Evolutionary conservation across 2,797 vertebrate species (phyloP), one percentile per base, ranked within the genome.

Genomic region (Cuculus canorus): DNA sequence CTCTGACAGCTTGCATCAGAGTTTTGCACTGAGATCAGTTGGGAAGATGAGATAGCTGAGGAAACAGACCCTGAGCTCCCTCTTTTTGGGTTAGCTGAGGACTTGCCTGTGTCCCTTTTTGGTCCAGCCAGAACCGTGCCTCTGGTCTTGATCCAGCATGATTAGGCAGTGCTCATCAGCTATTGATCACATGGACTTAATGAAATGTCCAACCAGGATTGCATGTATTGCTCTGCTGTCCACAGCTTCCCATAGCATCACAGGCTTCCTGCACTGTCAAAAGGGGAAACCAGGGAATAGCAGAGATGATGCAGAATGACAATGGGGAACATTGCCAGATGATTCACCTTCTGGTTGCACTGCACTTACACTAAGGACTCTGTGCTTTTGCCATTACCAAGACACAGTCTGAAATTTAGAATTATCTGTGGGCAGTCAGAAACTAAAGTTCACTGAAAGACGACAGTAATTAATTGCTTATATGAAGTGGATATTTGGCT

Each of bases 1-100:
- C 27, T 83, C 63, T 75, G 75, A 90, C 75, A 95, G 68, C 65
- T 91, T 85, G 50, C 54, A 30, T 70, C 79, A 90, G n/a, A 35
- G 19, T 77, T 76, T 82, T 52, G 37, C 54, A 70, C 18, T 3
- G 2, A 54, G 37, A 87, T 73, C 52, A 72, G 60, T 9, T 3
- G 3, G 47, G 35, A 92, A n/a, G 35, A 68, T 69, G 53, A 84
- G 43, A 59, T 0, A 45, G 50, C 70, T 78, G 41, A 92, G 24
- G 56, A 88, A 82, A 91, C 14, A 92, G 59, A 45, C 25, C 5
- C 25, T 14, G 14, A 92, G 22, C 48, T 88, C 52, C 17, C 19
- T 65, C 63, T 11, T 82, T 86, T 45, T n/a, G 41, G 69, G 48
- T 80, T 72, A 92, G 53, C 52, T 3, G 9, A 88, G 64, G 43